Conservation (phyloP, 2,113 vertebrate genomes). For the Lepus timidus region DNA sequence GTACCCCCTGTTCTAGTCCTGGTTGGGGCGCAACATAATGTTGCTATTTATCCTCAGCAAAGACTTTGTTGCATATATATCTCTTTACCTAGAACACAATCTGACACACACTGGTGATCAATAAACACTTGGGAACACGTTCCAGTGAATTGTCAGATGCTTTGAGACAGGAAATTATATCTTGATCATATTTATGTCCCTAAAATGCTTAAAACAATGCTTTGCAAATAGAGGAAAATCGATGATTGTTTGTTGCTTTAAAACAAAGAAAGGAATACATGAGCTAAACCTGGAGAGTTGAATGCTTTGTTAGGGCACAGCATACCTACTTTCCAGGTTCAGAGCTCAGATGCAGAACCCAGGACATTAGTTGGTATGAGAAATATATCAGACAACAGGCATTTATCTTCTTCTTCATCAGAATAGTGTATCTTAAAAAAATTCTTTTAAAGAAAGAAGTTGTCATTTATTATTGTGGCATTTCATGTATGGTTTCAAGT, state of each 20-base stretch:
- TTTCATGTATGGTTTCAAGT: conserved; percentile 6
- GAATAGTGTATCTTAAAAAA: conserved; percentile 17
- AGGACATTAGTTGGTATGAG: not conserved
- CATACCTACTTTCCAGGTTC: not conserved
- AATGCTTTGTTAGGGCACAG: not conserved
- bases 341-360: conserved; percentile 20
- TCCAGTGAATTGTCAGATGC: not conserved
- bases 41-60: not conserved
- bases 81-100: conserved; percentile 3
- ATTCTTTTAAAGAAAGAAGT: conserved; percentile 17
- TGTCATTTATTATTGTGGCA: conserved; percentile 27
- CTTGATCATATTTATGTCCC: not conserved
- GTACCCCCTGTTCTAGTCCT: too few species aligned
- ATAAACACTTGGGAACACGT: conserved; percentile 45
- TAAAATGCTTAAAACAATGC: conserved; percentile 32
- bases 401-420: conserved; percentile 63
- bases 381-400: conserved; percentile 44
- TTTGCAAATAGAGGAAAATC: conserved; percentile 31
- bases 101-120: not conserved
- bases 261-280: not conserved
- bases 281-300: not conserved
- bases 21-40: too few species aligned
- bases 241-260: not conserved
- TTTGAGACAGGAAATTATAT: conserved; percentile 35
- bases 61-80: not conserved